Evolutionary conservation across 2,888 invertebrate genomes (phyloP).

Genomic region (Cephus sareptanus): DNA sequence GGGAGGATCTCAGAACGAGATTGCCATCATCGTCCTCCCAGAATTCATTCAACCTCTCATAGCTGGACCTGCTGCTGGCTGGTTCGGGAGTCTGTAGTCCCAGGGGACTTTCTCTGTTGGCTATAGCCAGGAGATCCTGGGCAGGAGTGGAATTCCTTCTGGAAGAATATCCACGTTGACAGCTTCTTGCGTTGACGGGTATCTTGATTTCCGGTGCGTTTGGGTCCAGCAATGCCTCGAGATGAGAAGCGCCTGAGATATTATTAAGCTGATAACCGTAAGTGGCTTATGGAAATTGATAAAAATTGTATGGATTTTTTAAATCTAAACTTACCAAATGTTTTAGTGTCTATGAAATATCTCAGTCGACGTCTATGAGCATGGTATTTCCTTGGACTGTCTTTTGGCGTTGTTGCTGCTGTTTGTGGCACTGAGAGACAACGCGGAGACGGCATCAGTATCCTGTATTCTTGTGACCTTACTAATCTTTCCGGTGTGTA

Average conservation of each 20-base stretch:
- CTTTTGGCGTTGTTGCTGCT: conserved; percentile 11
- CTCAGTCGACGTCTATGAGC: conserved; percentile 27
- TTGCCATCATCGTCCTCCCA: conserved; percentile 26
- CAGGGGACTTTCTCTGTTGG: conserved; percentile 24
- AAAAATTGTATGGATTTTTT: not conserved
- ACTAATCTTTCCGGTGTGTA: conserved; percentile 59
- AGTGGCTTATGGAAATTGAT: not conserved
- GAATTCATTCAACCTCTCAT: conserved; percentile 32
- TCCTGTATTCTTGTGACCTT: conserved; percentile 52
- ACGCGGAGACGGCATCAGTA: conserved; percentile 48
- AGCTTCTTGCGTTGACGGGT: conserved; percentile 7
- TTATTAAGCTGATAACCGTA: not conserved
- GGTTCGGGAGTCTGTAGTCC: conserved; percentile 27
- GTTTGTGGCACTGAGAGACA: conserved; percentile 26
- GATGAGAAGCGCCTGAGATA: conserved; percentile 32
- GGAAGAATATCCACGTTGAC: not conserved
- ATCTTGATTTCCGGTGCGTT: conserved; percentile 31
- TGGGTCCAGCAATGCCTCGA: conserved; percentile 33
- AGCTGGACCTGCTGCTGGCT: conserved; percentile 37
- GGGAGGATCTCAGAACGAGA: conserved; percentile 21
- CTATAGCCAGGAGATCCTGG: conserved; percentile 18
- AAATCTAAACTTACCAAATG: conserved; percentile 23
- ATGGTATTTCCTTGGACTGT: conserved; percentile 16
- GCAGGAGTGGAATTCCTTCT: conserved; percentile 6
- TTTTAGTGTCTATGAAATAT: conserved; percentile 30